Evolutionary conservation across 2,797 vertebrate genomes (phyloP).

Genomic region (Manis javanica): DNA sequence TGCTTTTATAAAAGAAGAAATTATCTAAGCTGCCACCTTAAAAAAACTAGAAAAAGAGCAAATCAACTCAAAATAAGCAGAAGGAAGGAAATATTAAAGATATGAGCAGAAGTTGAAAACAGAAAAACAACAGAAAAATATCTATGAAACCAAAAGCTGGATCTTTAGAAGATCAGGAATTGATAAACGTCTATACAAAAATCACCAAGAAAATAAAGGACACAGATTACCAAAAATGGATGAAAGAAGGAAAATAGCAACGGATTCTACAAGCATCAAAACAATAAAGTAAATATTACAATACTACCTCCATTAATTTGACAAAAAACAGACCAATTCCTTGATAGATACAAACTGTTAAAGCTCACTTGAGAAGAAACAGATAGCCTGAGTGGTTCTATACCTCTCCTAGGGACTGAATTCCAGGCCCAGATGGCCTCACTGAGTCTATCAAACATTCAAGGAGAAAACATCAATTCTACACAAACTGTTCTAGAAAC

Average conservation of each 20-base stretch:
- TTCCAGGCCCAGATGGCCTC: not conserved
- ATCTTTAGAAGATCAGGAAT: not conserved
- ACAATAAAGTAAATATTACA: not conserved
- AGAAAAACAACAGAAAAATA: not conserved
- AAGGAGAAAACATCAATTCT: constrained; percentile 34
- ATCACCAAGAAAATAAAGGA: not conserved
- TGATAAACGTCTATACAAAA: not conserved
- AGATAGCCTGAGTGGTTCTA: not conserved
- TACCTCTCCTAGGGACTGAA: not conserved
- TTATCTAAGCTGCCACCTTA: not conserved
- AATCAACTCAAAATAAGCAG: constrained; percentile 12
- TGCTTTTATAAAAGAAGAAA: not conserved
- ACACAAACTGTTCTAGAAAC: not conserved
- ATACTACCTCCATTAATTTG: not conserved
- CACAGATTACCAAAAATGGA: not conserved
- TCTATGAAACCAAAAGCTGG: not conserved
- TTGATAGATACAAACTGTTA: constrained; percentile 6
- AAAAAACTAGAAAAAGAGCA: not conserved
- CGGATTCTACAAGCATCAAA: not conserved
- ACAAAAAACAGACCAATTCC: not conserved
- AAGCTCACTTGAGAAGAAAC: not conserved
- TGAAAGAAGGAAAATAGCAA: not conserved
- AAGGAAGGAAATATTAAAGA: not conserved
- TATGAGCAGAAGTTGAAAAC: not conserved
- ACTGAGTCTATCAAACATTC: constrained; percentile 16